Evolutionary conservation across 1,140 invertebrate genomes (phyloP).

Genomic region (Drosophila kurseongensis): DNA sequence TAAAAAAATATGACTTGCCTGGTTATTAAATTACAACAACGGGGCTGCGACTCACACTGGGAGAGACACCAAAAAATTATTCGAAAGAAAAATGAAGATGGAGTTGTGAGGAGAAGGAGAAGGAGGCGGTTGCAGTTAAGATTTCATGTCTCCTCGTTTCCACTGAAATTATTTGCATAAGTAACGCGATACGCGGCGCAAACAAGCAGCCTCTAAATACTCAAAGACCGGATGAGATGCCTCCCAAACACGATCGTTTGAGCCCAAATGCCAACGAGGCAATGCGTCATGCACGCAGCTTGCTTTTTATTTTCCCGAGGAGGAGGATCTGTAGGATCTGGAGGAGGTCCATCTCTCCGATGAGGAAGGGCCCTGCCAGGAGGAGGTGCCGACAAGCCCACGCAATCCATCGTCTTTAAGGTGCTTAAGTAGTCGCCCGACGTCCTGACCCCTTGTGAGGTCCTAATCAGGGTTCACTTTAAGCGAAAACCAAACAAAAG

Average conservation of each 20-base stretch:
- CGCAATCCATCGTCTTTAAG: constrained; percentile 35
- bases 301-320: constrained; percentile 17
- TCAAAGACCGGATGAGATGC: constrained; percentile 53
- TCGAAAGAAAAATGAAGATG: constrained; percentile 50
- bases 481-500: constrained; percentile 12
- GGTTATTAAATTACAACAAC: constrained; percentile 81
- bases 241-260: constrained; percentile 75
- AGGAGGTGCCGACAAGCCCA: constrained; percentile 33
- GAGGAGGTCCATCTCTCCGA: too few relatives aligned
- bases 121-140: constrained; percentile 11
- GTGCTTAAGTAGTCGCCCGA: constrained; percentile 17
- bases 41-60: constrained; percentile 68
- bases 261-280: constrained; percentile 67
- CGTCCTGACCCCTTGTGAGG: constrained; percentile 18
- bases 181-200: constrained; percentile 75
- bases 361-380: background rate
- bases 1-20: constrained; percentile 75
- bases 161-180: constrained; percentile 82
- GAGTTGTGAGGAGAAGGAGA: background rate
- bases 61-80: constrained; percentile 81
- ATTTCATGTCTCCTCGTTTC: constrained; percentile 72
- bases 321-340: constrained; percentile 3
- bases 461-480: constrained; percentile 17
- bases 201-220: constrained; percentile 54
- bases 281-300: constrained; percentile 76